A percentile compares a stretch with the other conserved stretches of the same genome.
Conservation (phyloP, 2,113 vertebrate genomes). For the Rhegmatorhina hoffmannsi region DNA sequence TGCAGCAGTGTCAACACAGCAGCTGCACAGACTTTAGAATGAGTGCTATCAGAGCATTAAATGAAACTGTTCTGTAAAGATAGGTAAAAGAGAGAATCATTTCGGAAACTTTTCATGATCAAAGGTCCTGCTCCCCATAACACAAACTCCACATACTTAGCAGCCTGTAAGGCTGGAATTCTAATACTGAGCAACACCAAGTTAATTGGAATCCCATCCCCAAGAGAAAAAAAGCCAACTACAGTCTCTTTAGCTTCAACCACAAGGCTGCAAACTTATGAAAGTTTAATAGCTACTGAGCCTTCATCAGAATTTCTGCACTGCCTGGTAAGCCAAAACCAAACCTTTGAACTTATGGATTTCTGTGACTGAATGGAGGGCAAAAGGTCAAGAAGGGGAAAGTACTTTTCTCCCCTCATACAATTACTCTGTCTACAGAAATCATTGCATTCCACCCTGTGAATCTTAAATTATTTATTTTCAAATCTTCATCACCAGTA, state of each 20-base stretch:
- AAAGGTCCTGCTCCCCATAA: background rate
- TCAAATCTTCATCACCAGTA: background rate
- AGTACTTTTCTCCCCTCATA: background rate
- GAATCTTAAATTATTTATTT: conserved; percentile 36
- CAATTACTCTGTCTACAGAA: background rate
- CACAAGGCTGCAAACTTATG: conserved; percentile 5
- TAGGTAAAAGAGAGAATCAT: background rate
- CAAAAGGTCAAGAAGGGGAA: background rate
- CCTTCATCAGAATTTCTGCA: conserved; percentile 29
- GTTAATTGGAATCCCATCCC: conserved; percentile 27
- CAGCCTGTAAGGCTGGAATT: background rate
- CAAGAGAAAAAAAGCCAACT: background rate
- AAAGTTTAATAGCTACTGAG: conserved; percentile 44
- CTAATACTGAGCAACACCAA: background rate
- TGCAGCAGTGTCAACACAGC: background rate
- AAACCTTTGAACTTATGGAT: conserved; percentile 25
- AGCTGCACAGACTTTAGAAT: background rate
- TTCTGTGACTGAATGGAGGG: conserved; percentile 10
- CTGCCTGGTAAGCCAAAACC: background rate
- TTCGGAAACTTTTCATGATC: background rate
- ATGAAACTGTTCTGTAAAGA: background rate
- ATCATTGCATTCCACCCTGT: background rate
- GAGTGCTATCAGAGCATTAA: rapidly evolving
- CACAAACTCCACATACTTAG: background rate
- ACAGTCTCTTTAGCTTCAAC: background rate